Percentiles rank a stretch among this genome's conserved stretches.
phyloP scores from a whole-genome alignment of 1,140 invertebrate species.

The Ylistrum balloti region DNA sequence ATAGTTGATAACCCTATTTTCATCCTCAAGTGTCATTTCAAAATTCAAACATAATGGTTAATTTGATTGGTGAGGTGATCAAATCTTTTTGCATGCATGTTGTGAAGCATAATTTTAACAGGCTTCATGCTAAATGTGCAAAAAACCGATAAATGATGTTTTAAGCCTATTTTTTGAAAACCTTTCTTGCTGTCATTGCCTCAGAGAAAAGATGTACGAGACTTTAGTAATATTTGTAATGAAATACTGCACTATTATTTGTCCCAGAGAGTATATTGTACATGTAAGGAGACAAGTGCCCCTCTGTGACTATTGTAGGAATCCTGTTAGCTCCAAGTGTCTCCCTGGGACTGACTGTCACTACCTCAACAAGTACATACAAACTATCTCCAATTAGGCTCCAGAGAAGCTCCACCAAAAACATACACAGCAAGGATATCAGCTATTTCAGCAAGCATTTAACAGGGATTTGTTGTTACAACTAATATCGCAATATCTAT shows the following conservation, averaged over 20 bases:
- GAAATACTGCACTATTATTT: background rate
- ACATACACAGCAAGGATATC: too few species aligned
- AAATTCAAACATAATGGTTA: constrained; percentile 3
- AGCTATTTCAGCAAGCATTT: too few species aligned
- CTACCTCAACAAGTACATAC: background rate
- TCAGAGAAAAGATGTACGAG: background rate
- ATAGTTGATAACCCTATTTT: constrained; percentile 17
- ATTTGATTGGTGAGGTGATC: constrained; percentile 10
- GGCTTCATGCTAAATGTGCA: background rate
- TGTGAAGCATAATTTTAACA: background rate
- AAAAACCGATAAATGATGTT: background rate
- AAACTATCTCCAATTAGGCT: constrained; percentile 23
- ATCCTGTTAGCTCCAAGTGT: constrained; percentile 29
- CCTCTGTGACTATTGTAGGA: background rate
- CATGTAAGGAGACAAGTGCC: constrained; percentile 8
- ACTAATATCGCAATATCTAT: too few species aligned
- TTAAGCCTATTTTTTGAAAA: background rate
- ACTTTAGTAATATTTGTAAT: constrained; percentile 14
- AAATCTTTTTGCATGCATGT: background rate
- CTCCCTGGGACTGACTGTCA: constrained; percentile 7
- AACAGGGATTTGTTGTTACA: too few species aligned
- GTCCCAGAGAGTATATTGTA: background rate
- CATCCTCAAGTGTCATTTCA: background rate
- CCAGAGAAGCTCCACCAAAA: background rate
- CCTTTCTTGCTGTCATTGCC: constrained; percentile 1